These are phyloP conservation scores for Cylloceria caligata DNA, from an alignment of 2,888 invertebrate genomes.

Conservation along the genomic window DNA sequence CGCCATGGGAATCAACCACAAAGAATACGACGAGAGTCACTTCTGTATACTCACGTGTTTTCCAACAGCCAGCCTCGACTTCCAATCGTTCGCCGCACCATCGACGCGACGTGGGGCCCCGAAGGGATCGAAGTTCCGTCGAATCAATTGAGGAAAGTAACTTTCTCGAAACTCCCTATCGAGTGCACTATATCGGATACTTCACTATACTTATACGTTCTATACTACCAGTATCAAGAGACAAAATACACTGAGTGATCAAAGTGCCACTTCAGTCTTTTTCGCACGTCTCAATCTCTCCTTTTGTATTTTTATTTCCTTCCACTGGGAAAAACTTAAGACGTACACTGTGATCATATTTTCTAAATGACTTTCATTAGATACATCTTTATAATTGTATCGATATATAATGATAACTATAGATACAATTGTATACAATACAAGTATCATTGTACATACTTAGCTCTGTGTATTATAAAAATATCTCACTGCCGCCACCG, in stretches of 20 bases:
- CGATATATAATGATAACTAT: not conserved
- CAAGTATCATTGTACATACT: too few relatives aligned
- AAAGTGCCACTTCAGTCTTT: conserved; percentile 7
- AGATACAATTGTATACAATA: not conserved
- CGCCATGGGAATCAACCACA: not conserved
- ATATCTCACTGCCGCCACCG: too few relatives aligned
- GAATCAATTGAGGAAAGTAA: conserved; percentile 44
- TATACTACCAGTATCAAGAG: conserved; percentile 11
- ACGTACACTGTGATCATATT: not conserved
- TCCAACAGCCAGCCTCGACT: not conserved
- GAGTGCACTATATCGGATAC: not conserved
- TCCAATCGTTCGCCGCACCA: conserved; percentile 2
- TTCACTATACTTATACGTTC: conserved; percentile 2
- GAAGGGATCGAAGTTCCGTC: conserved; percentile 21
- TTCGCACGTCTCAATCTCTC: conserved; percentile 15
- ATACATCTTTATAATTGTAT: not conserved
- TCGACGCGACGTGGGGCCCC: conserved; percentile 8
- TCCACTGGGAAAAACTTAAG: not conserved
- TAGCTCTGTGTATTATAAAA: too few relatives aligned
- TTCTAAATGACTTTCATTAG: not conserved
- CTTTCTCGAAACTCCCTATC: conserved; percentile 42
- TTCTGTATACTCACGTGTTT: too few relatives aligned
- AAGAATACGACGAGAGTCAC: conserved; percentile 15
- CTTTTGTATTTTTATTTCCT: not conserved
- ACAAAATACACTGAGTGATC: conserved; percentile 27